Percentiles rank a stretch among this genome's conserved stretches.
These are phyloP conservation scores for Drosophila novamexicana DNA, from an alignment of 1,140 invertebrate species.

Conservation along the genomic window DNA sequence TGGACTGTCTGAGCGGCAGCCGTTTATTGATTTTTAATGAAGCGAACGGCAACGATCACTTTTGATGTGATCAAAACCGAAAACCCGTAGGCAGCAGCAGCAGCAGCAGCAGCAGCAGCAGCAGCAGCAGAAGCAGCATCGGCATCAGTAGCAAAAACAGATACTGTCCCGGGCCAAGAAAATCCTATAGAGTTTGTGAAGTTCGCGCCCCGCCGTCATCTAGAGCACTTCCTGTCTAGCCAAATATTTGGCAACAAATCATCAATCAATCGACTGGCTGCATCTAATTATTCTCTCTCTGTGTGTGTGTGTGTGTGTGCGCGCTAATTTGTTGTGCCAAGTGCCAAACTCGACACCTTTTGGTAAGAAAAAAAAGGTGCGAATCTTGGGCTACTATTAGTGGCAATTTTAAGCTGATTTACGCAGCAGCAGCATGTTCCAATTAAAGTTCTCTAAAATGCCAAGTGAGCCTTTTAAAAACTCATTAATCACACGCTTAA, in stretches of 20 bases:
- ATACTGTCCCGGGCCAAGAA: not conserved
- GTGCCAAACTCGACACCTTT: conserved; percentile 43
- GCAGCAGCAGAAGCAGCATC: not conserved
- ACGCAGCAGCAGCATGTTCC: conserved; percentile 81
- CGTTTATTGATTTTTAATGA: conserved; percentile 84
- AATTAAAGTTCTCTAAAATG: conserved; percentile 77
- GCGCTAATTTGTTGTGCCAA: conserved; percentile 34
- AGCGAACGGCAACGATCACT: conserved; percentile 62
- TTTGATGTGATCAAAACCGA: conserved; percentile 16
- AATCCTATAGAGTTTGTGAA: not conserved
- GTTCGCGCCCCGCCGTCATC: not conserved
- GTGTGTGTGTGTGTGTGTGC: not conserved
- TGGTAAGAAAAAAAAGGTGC: conserved; percentile 38
- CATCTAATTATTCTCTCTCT: conserved; percentile 18
- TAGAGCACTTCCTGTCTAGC: conserved; percentile 51
- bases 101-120: not conserved
- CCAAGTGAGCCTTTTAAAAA: conserved; percentile 83
- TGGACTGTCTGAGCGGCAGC: conserved; percentile 34
- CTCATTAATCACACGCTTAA: conserved; percentile 84
- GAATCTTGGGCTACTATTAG: conserved; percentile 71
- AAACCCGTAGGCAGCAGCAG: not conserved
- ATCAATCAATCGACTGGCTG: conserved; percentile 54
- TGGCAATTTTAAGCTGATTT: conserved; percentile 84
- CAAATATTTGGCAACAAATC: conserved; percentile 76
- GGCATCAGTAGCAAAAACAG: too few species aligned